A percentile compares a stretch with the other conserved stretches of the same genome.
Conservation (phyloP, 2,113 vertebrate genomes). For the Petroica traversi region DNA sequence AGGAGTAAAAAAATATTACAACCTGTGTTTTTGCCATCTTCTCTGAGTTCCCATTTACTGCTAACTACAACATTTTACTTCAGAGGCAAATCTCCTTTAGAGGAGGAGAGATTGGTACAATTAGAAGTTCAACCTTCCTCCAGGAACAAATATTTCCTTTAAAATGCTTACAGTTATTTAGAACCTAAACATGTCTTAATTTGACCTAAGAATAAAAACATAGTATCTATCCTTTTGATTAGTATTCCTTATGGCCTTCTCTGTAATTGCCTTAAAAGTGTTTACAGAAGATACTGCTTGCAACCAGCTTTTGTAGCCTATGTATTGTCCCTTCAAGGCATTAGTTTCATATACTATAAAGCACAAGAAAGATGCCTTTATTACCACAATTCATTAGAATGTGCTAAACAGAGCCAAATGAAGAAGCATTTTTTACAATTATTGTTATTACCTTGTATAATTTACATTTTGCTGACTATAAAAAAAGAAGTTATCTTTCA, state of each 20-base stretch:
- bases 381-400: conserved; percentile 42
- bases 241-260: background rate
- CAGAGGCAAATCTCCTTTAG: background rate
- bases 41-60: background rate
- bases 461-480: conserved; percentile 23
- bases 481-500: background rate
- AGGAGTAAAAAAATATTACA: background rate
- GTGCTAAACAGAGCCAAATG: conserved; percentile 26
- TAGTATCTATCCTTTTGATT: background rate
- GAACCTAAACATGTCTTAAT: background rate
- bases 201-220: conserved; percentile 6
- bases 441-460: conserved; percentile 37
- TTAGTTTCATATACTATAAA: background rate
- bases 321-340: conserved; percentile 18
- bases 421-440: conserved; percentile 40
- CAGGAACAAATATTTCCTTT: background rate
- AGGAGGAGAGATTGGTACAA: background rate
- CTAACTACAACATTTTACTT: background rate
- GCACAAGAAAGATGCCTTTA: conserved; percentile 32
- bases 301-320: background rate
- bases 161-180: background rate
- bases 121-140: background rate
- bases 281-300: conserved; percentile 12
- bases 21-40: background rate
- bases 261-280: conserved; percentile 37